These are phyloP conservation scores for Uloborus diversus DNA, from an alignment of 1,140 invertebrate genomes.

Conservation along the genomic window DNA sequence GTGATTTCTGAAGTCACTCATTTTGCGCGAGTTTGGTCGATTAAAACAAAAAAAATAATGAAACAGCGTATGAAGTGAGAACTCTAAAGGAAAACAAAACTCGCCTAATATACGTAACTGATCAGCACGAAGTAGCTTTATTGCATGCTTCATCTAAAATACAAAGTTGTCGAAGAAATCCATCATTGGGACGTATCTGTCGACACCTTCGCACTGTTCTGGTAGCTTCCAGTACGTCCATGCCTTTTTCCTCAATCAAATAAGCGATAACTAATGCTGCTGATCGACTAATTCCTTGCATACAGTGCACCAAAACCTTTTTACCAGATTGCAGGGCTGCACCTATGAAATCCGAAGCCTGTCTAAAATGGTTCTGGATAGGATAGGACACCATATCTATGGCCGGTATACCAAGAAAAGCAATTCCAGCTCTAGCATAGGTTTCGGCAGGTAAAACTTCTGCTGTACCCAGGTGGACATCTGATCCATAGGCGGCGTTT, in stretches of 20 bases:
- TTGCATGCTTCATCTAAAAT: conserved; percentile 60
- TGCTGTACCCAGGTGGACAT: conserved; percentile 62
- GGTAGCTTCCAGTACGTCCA: conserved; percentile 60
- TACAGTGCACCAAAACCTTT: conserved; percentile 78
- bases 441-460: conserved; percentile 66
- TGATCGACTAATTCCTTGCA: conserved; percentile 82
- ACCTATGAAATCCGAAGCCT: conserved; percentile 82
- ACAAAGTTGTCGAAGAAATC: conserved; percentile 66
- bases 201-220: conserved; percentile 69
- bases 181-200: conserved; percentile 66
- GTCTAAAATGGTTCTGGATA: conserved; percentile 80
- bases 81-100: too few relatives aligned
- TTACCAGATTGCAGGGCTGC: conserved; percentile 72
- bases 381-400: conserved; percentile 79
- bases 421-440: conserved; percentile 76
- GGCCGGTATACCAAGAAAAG: conserved; percentile 81
- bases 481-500: conserved; percentile 65
- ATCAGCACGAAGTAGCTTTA: too few relatives aligned
- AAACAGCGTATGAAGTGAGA: too few relatives aligned
- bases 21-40: too few relatives aligned
- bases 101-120: too few relatives aligned
- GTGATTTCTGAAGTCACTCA: too few relatives aligned
- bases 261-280: conserved; percentile 76
- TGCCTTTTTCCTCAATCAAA: conserved; percentile 55
- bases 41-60: too few relatives aligned